Evolutionary conservation across 2,888 invertebrate species (phyloP), one percentile per base, ranked within the genome.

Genomic region (Thymelicus lineola): DNA sequence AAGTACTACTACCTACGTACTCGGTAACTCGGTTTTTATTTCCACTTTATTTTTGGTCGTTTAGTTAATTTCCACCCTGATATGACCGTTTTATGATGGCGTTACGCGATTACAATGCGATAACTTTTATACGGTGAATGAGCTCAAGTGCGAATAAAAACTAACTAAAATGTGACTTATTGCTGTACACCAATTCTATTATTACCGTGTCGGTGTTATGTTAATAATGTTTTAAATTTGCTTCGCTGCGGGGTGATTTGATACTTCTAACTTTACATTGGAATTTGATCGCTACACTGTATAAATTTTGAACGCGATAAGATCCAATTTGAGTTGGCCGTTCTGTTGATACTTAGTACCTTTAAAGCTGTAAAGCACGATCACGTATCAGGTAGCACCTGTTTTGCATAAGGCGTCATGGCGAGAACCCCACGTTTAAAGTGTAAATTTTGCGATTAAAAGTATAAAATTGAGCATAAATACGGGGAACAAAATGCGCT

Each of bases 371-470:
- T 74, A 76, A 66, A 74, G 76, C 79, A 77, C 80, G 78, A 81
- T 85, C 85, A 86, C 89, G 90, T 91, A 92, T 91, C 93, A 88
- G 88, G 90, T 91, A 89, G 91, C 93, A 93, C 91, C 93, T 94
- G 93, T 87, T 94, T 93, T 91, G 93, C 93, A 93, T 93, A 93
- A 91, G 90, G 90, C 88, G 88, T 91, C 89, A 91, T 89, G 90
- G 84, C 83, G 89, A 84, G 89, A 88, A 86, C 89, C 85, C 87
- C 85, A 87, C 86, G 86, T 87, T 87, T 85, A 86, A 89, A 88
- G 90, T 89, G 90, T 89, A 91, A 89, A 91, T 90, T 90, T 91
- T 86, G 89, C 90, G 90, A 91, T 91, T 89, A 89, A 88, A 86
- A 87, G 82, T 83, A 90, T 89, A 88, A 87, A 89, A 88, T 83